A percentile compares a stretch with the other conserved stretches of the same genome.
These are phyloP conservation scores for Nasonia oneida DNA, from an alignment of 2,888 invertebrate species.

Conservation along the genomic window DNA sequence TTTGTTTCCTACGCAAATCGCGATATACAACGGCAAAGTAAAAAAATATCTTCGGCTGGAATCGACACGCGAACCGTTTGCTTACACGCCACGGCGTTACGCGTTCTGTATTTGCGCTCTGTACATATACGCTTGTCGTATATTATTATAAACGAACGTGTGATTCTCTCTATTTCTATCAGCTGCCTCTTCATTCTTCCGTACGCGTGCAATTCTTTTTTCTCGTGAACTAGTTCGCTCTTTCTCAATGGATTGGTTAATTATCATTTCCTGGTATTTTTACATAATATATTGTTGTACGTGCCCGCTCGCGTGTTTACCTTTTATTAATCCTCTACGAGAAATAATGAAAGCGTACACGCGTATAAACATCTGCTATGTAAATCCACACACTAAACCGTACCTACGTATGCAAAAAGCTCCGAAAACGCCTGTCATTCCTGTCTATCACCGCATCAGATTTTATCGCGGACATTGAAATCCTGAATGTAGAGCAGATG, in stretches of 20 bases:
- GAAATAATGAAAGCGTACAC: too few species aligned
- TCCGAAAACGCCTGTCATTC: neutral
- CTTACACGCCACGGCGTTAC: conserved; percentile 59
- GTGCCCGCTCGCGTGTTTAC: neutral
- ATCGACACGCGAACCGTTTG: conserved; percentile 78
- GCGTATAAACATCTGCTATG: neutral
- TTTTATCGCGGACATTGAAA: conserved; percentile 44
- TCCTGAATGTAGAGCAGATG: conserved; percentile 46
- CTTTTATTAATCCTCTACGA: neutral
- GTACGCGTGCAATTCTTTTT: neutral
- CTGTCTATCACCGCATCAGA: neutral
- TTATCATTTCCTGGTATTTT: conserved; percentile 18
- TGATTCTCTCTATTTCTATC: conserved; percentile 18
- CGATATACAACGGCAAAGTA: conserved; percentile 77
- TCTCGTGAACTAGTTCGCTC: conserved; percentile 27
- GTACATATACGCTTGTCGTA: neutral
- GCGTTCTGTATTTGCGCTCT: conserved; percentile 16
- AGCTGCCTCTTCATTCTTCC: conserved; percentile 20
- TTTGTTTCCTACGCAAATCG: conserved; percentile 76
- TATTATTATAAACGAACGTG: neutral
- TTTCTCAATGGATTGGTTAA: conserved; percentile 13
- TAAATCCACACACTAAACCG: neutral
- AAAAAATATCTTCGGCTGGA: conserved; percentile 76
- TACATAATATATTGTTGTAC: neutral
- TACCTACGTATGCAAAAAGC: neutral